Base-by-base conservation (phyloP, 1,140 invertebrate genomes). In the Drosophila santomea region DNA sequence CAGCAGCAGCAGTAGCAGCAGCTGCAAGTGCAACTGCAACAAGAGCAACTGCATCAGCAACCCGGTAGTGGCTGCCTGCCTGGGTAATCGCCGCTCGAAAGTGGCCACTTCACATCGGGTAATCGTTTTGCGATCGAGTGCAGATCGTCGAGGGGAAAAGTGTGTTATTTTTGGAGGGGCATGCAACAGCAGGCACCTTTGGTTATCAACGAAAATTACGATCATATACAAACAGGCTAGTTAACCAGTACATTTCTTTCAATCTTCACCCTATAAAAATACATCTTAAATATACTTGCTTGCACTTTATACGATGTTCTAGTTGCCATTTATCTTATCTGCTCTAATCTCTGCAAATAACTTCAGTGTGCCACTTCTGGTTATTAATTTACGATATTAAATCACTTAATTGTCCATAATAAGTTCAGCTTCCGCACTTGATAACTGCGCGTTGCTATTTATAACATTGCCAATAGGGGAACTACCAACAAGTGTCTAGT, bases 51-150 rank as follows among this genome's bases (percentile, higher is more conserved):
- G 60, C 69, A 74, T 72, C 64, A 41, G 60, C 67, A 67, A 83
- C 83, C 83, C 83, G 83, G 83, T 86, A 86, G 83, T 88, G 36
- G 60, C 20, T 39, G 47, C 20, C 47, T 50, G 28, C 51, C 23
- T 41, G 20, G 52, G 66, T 71, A 71, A 58, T 72, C 64, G 68
- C 36, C 28, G 44, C 68, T 71, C 52, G 68, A 72, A 71, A 71
- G 68, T 72, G 67, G 68, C 52, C 66, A 58, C 64, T 69, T 66
- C 60, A 32, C 63, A 66, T 50, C 60, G 63, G 62, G 63, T 67
- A 57, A 69, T 71, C 68, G 66, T 71, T 71, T 51, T 51, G 68
- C 52, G 36, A 43, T 57, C 67, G 67, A 69, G 20, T 68, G 20
- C 20, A 17, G 48, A 23, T 47, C 51, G 47, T 25, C 47, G 43